Evolutionary conservation across 2,797 vertebrate genomes (phyloP).

Genomic region (Premnoplex brunnescens): DNA sequence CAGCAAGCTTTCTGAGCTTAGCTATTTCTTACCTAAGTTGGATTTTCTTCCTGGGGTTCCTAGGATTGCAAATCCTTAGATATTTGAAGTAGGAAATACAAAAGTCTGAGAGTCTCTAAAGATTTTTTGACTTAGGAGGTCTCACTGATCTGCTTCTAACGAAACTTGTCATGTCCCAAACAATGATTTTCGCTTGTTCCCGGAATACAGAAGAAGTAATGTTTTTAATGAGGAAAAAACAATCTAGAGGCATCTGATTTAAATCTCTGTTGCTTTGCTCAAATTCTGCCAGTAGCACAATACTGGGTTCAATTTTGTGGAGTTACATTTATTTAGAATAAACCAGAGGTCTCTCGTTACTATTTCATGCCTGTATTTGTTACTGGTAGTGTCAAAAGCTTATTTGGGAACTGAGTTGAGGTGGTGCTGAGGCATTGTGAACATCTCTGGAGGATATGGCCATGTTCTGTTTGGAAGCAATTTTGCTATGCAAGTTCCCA

Average conservation of each 20-base stretch:
- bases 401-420: neutral
- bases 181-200: neutral
- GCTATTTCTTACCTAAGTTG: neutral
- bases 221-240: neutral
- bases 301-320: neutral
- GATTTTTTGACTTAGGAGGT: neutral
- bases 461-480: neutral
- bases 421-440: neutral
- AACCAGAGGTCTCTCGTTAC: neutral
- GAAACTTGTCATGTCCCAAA: neutral
- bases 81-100: neutral
- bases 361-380: neutral
- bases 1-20: slow-evolving; percentile 32
- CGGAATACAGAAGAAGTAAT: neutral
- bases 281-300: neutral
- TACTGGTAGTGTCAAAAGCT: neutral
- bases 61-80: slow-evolving; percentile 11
- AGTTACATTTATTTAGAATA: neutral
- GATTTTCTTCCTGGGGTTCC: slow-evolving; percentile 18
- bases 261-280: neutral
- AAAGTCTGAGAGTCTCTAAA: neutral
- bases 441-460: neutral
- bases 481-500: neutral
- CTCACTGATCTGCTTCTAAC: neutral
- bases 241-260: neutral